These are phyloP conservation scores for Caenorhabditis wallacei DNA, from an alignment of 2,888 invertebrate genomes.

Conservation along the genomic window DNA sequence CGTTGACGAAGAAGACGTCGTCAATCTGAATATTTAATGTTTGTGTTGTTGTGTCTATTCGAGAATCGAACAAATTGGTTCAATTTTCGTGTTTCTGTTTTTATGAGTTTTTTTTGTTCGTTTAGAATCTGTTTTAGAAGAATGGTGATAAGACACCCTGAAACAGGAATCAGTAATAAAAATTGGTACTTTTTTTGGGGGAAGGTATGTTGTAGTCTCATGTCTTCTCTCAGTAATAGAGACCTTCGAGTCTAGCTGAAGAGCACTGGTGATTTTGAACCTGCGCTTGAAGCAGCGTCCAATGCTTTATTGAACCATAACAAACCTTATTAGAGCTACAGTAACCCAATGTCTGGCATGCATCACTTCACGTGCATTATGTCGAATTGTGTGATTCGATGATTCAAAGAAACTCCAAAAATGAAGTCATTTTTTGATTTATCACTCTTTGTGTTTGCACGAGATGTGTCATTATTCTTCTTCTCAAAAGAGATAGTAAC, in stretches of 20 bases:
- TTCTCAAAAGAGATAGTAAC: slow-evolving; percentile 15
- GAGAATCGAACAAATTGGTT: slow-evolving; percentile 31
- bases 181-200: neutral
- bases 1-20: slow-evolving; percentile 39
- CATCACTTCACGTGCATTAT: neutral
- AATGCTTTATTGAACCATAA: too few species aligned
- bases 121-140: neutral
- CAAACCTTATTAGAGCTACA: too few species aligned
- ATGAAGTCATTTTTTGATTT: slow-evolving; percentile 41
- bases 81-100: neutral
- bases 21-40: slow-evolving; percentile 61
- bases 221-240: neutral
- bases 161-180: slow-evolving; percentile 3
- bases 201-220: neutral
- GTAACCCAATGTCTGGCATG: neutral
- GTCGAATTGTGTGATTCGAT: slow-evolving; percentile 15
- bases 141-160: slow-evolving; percentile 21
- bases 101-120: slow-evolving; percentile 1
- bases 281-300: too few species aligned
- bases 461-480: slow-evolving; percentile 15
- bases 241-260: too few species aligned
- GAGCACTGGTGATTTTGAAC: too few species aligned
- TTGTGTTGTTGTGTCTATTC: neutral
- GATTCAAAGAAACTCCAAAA: slow-evolving; percentile 8
- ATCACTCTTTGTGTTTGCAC: slow-evolving; percentile 11